Conservation (phyloP, 2,888 invertebrate genomes). For the Criorhina ranunculi region DNA sequence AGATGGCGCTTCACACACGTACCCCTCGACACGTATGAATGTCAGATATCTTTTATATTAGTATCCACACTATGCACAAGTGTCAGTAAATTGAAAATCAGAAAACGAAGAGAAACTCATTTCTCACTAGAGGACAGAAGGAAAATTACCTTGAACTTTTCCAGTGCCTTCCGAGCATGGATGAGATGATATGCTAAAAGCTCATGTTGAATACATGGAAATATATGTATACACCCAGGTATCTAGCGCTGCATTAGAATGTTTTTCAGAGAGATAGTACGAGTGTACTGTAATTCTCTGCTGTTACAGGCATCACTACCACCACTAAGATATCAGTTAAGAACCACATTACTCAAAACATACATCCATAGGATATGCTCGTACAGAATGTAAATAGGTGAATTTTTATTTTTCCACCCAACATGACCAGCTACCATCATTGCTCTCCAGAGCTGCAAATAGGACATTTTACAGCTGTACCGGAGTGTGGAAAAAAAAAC, state of each 20-base stretch:
- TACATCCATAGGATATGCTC: not conserved
- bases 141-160: conserved; percentile 32
- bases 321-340: conserved; percentile 1
- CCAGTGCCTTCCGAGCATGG: not conserved
- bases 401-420: conserved; percentile 23
- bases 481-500: conserved; percentile 11
- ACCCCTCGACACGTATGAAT: conserved; percentile 1
- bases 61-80: conserved; percentile 12
- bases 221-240: conserved; percentile 4
- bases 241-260: conserved; percentile 9
- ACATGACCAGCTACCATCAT: conserved; percentile 23
- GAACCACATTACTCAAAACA: conserved; percentile 20
- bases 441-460: conserved; percentile 1
- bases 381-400: not conserved
- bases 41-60: conserved; percentile 31
- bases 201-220: conserved; percentile 31
- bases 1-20: not conserved
- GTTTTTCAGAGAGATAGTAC: not conserved
- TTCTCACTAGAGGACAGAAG: not conserved
- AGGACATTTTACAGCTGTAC: conserved; percentile 35
- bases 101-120: conserved; percentile 27
- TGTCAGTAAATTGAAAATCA: conserved; percentile 47
- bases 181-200: conserved; percentile 28
- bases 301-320: conserved; percentile 7
- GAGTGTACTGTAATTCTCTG: conserved; percentile 2